Evolutionary conservation across 2,797 vertebrate genomes (phyloP), one percentile per base, ranked within the genome.

Genomic region (Sarcophilus harrisii): DNA sequence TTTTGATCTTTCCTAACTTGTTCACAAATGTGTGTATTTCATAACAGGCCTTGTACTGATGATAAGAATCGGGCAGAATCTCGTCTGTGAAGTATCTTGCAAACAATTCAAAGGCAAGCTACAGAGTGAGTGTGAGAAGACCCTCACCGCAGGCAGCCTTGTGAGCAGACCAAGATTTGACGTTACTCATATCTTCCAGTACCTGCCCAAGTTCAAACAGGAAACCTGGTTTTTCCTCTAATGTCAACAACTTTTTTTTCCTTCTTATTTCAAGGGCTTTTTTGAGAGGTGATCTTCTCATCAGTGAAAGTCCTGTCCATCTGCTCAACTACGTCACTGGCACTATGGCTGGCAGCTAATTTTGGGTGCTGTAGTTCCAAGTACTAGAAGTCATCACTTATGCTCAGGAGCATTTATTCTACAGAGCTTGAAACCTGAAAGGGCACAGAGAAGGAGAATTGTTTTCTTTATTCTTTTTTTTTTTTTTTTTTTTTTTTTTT

Each of bases 141-240:
- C 98, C 98, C 98, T 98, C 98, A 99, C 99, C 99, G 99, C 99
- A 99, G 99, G 97, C 98, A 96, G 98, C 98, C 97, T 98, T 98
- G 97, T 96, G 98, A 98, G 98, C 97, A 97, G 97, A 98, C 98
- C 98, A 98, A 98, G 98, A 98, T 98, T 98, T 99, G 98, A 99
- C 99, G 99, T 99, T 99, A 99, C 99, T 99, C 99, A 99, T 98
- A 99, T 98, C 99, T 99, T 99, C 99, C 98, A 99, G 99, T 98
- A 98, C 99, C 99, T 99, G 98, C 98, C 98, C 98, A 98, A 99
- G 99, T 99, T 99, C 99, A 99, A 98, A 99, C 99, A 99, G 99
- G 99, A 99, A 99, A 98, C 98, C 98, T 97, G 98, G 98, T 97
- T 99, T 99, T 99, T 99, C 98, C 99, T 99, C 98, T 98, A 97